Percentiles rank a stretch among this genome's conserved stretches.
Evolutionary conservation across 2,113 vertebrate genomes (phyloP).

Genomic region (Phylloscopus trochilus): DNA sequence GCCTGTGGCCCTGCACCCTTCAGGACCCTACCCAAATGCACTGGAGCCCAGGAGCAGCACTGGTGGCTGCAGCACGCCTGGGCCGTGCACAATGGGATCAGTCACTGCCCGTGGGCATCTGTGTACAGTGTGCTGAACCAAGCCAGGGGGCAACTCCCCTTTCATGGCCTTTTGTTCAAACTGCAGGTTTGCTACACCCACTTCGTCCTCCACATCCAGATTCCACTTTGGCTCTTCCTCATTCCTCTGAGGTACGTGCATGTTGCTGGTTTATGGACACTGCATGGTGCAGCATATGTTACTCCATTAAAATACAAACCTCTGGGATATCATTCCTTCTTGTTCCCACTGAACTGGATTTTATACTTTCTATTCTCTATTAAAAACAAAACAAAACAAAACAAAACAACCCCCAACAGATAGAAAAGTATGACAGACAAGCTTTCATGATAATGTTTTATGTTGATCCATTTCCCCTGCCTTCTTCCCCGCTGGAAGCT

Average conservation of each 20-base stretch:
- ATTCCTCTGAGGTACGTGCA: background rate
- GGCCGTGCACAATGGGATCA: rapidly evolving
- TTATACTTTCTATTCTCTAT: background rate
- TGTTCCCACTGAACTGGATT: background rate
- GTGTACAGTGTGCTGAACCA: background rate
- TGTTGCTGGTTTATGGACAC: slow-evolving; percentile 30
- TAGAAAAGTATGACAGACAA: background rate
- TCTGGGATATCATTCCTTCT: slow-evolving; percentile 42
- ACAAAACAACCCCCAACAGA: too few relatives aligned
- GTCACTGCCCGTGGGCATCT: rapidly evolving
- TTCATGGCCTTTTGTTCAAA: background rate
- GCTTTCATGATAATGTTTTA: background rate
- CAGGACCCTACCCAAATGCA: background rate
- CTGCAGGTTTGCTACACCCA: background rate
- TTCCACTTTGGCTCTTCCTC: background rate
- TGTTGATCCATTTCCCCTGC: background rate
- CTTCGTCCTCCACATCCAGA: background rate
- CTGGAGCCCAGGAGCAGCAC: rapidly evolving
- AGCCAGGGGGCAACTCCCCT: background rate
- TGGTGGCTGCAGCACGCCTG: background rate
- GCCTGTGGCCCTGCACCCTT: background rate
- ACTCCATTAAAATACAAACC: slow-evolving; percentile 30
- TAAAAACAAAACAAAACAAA: background rate
- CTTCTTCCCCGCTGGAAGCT: background rate
- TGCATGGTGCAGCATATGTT: slow-evolving; percentile 13